Evolutionary conservation across 2,113 vertebrate species (phyloP).

Genomic region (Aphyosemion australe): DNA sequence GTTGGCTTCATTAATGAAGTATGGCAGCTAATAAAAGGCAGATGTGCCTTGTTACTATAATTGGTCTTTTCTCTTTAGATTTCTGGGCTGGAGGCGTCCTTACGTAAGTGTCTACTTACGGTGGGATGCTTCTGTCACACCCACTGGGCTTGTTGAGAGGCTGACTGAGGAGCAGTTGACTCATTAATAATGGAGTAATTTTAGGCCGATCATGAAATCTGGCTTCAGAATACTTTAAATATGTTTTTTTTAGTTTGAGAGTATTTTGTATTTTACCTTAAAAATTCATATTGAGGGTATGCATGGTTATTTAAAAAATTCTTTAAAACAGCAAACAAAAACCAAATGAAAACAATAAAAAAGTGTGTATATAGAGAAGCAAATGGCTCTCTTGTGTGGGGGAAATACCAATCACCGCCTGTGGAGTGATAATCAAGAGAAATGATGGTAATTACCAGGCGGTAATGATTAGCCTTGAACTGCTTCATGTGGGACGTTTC

Average conservation of each 20-base stretch:
- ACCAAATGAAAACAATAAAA: constrained; percentile 5
- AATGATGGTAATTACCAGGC: constrained; percentile 20
- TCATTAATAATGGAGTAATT: constrained; percentile 69
- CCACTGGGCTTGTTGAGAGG: constrained; percentile 39
- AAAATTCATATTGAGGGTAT: constrained; percentile 24
- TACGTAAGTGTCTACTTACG: constrained; percentile 52
- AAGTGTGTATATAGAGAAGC: constrained; percentile 1
- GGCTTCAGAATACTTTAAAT: constrained; percentile 44
- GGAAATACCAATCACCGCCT: constrained; percentile 45
- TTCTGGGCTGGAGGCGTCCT: constrained; percentile 40
- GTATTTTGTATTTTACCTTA: constrained; percentile 52
- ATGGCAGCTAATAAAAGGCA: constrained; percentile 66
- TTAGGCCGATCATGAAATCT: constrained; percentile 55
- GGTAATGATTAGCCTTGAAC: constrained; percentile 24
- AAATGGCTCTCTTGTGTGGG: background rate
- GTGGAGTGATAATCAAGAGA: constrained; percentile 20
- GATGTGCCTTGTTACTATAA: constrained; percentile 66
- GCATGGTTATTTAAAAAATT: constrained; percentile 3
- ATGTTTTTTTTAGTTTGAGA: constrained; percentile 43
- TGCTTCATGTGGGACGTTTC: constrained; percentile 10
- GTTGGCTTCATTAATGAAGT: constrained; percentile 58
- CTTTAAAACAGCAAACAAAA: background rate
- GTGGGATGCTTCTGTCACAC: constrained; percentile 48
- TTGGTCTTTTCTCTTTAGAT: constrained; percentile 62
- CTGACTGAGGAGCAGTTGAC: constrained; percentile 51